These are phyloP conservation scores for Pogonomyrmex barbatus DNA, from an alignment of 1,140 invertebrate species.

Conservation along the genomic window DNA sequence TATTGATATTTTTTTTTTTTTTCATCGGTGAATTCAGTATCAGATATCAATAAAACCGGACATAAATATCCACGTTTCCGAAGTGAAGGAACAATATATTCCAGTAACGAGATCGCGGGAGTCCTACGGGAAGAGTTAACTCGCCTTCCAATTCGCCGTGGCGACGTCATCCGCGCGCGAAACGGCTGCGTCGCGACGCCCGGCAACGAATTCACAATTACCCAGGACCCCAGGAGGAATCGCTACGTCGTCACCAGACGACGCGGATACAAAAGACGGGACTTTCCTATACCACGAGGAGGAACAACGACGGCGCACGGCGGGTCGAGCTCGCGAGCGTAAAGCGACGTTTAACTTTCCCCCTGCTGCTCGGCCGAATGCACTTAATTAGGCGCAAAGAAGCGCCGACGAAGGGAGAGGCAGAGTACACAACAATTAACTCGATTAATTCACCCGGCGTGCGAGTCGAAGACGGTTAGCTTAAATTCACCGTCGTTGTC, in stretches of 20 bases:
- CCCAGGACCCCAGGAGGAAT: constrained; percentile 50
- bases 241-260: constrained; percentile 59
- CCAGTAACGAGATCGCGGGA: constrained; percentile 19
- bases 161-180: constrained; percentile 51
- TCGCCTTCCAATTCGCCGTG: constrained; percentile 50
- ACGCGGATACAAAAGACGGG: constrained; percentile 56
- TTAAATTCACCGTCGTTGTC: constrained; percentile 65
- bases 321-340: constrained; percentile 36
- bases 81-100: constrained; percentile 30
- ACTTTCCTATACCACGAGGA: constrained; percentile 44
- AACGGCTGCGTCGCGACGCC: constrained; percentile 52
- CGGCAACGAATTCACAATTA: constrained; percentile 61
- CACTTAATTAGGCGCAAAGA: constrained; percentile 75
- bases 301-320: constrained; percentile 12
- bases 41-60: constrained; percentile 1
- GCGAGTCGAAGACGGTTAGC: constrained; percentile 71
- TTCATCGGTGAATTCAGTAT: background rate
- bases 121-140: constrained; percentile 37
- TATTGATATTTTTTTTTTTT: background rate
- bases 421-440: constrained; percentile 75
- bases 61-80: constrained; percentile 7
- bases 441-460: constrained; percentile 75
- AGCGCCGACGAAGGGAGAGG: constrained; percentile 58
- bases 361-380: constrained; percentile 57
- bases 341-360: constrained; percentile 69